A percentile compares a stretch with the other conserved stretches of the same genome.
phyloP scores from a whole-genome alignment of 2,797 vertebrate genomes.

The Steatocranus sp. region DNA sequence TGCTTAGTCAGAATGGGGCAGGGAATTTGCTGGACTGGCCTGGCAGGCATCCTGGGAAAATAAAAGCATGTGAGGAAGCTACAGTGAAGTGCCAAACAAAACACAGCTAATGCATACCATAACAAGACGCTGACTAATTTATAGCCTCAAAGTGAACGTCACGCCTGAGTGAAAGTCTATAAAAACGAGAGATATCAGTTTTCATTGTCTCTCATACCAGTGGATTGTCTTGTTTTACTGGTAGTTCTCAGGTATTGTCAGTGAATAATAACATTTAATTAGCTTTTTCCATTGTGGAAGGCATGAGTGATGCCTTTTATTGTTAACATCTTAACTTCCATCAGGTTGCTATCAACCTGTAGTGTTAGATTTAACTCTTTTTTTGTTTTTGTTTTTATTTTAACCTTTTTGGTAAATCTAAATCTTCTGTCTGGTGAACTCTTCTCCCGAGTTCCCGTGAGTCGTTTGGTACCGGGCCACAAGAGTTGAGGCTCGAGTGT shows the following conservation, averaged over 20 bases:
- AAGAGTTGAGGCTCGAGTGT: background rate
- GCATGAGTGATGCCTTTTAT: background rate
- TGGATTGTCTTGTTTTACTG: background rate
- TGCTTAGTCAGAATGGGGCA: background rate
- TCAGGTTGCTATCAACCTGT: background rate
- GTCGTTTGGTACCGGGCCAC: rapidly evolving
- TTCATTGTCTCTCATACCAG: background rate
- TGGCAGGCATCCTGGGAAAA: constrained; percentile 10
- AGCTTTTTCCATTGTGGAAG: background rate
- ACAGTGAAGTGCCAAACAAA: background rate
- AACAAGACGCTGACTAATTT: background rate
- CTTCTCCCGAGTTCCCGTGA: rapidly evolving
- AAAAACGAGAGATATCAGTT: background rate
- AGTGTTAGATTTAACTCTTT: background rate
- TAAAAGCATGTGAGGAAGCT: background rate
- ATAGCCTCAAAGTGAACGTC: background rate
- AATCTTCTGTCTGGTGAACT: background rate
- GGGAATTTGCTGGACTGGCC: background rate
- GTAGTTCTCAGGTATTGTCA: background rate
- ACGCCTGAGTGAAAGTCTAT: background rate
- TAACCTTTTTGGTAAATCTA: background rate
- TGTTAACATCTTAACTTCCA: background rate
- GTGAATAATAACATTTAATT: rapidly evolving
- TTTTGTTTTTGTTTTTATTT: background rate
- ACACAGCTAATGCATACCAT: background rate